These are phyloP conservation scores for Chloropsis hardwickii DNA, from an alignment of 2,113 vertebrate genomes.

Conservation along the genomic window DNA sequence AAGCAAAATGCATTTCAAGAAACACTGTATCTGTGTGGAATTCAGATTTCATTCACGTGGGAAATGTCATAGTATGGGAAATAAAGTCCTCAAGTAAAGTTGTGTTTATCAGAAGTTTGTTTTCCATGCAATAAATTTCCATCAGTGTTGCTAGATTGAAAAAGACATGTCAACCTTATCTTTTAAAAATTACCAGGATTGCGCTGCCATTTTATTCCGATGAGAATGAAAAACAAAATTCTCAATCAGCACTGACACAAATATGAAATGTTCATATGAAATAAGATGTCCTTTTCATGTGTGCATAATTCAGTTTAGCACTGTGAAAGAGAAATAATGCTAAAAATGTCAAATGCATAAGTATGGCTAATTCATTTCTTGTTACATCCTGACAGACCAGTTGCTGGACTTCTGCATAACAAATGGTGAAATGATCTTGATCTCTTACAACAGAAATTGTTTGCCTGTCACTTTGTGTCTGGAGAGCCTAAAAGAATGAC, in stretches of 20 bases:
- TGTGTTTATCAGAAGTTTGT: slow-evolving; percentile 49
- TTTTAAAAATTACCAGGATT: slow-evolving; percentile 46
- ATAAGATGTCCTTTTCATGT: background rate
- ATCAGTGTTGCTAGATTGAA: slow-evolving; percentile 11
- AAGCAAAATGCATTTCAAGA: slow-evolving; percentile 19
- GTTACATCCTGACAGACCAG: background rate
- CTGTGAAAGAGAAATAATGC: background rate
- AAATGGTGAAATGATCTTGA: background rate
- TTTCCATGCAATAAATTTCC: slow-evolving; percentile 56
- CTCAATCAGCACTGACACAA: background rate
- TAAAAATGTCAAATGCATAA: background rate
- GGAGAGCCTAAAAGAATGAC: background rate
- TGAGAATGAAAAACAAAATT: slow-evolving; percentile 3
- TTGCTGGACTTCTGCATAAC: background rate
- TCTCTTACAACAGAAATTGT: background rate
- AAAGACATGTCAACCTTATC: slow-evolving; percentile 39
- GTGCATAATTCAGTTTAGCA: background rate
- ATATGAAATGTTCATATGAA: background rate
- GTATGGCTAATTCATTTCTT: background rate
- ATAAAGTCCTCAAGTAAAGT: slow-evolving; percentile 13
- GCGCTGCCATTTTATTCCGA: background rate
- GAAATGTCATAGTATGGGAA: slow-evolving; percentile 44
- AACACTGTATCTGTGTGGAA: background rate
- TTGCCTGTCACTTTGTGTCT: slow-evolving; percentile 3
- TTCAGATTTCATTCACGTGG: slow-evolving; percentile 46